Percentiles rank a stretch among this genome's conserved stretches.
These are phyloP conservation scores for Knipowitschia caucasica DNA, from an alignment of 2,797 vertebrate genomes.

Conservation along the genomic window DNA sequence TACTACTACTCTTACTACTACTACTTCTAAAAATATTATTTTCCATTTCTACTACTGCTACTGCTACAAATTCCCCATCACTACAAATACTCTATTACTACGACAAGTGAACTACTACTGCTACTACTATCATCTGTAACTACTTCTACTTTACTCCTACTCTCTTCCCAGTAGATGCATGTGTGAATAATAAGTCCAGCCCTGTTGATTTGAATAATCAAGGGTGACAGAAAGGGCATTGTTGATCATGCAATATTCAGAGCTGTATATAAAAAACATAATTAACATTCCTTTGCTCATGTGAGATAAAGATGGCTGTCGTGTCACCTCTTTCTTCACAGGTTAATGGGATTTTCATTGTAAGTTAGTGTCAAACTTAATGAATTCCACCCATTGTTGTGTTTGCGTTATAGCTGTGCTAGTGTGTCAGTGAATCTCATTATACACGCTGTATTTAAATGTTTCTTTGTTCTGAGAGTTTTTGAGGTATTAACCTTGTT, in stretches of 20 bases:
- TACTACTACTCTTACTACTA: too few relatives aligned
- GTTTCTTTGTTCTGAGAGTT: background rate
- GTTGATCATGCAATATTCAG: background rate
- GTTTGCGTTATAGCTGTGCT: background rate
- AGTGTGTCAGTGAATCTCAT: background rate
- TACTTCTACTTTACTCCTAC: too few relatives aligned
- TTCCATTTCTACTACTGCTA: too few relatives aligned
- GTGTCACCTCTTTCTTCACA: background rate
- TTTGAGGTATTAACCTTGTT: background rate
- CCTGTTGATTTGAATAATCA: background rate
- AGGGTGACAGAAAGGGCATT: background rate
- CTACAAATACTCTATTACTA: too few relatives aligned
- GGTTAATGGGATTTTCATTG: constrained; percentile 1
- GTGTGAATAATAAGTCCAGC: background rate
- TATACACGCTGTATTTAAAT: too few relatives aligned
- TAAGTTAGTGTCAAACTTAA: constrained; percentile 1
- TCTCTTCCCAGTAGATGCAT: too few relatives aligned
- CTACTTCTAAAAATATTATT: too few relatives aligned
- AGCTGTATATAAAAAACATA: background rate
- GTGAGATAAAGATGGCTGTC: background rate
- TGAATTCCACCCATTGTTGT: background rate
- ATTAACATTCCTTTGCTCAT: background rate
- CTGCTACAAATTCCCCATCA: too few relatives aligned
- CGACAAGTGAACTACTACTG: too few relatives aligned
- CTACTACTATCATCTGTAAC: too few relatives aligned